Percentiles rank a stretch among this genome's conserved stretches.
Evolutionary conservation across 1,140 invertebrate species (phyloP).

Genomic region (Subanguina moxae): DNA sequence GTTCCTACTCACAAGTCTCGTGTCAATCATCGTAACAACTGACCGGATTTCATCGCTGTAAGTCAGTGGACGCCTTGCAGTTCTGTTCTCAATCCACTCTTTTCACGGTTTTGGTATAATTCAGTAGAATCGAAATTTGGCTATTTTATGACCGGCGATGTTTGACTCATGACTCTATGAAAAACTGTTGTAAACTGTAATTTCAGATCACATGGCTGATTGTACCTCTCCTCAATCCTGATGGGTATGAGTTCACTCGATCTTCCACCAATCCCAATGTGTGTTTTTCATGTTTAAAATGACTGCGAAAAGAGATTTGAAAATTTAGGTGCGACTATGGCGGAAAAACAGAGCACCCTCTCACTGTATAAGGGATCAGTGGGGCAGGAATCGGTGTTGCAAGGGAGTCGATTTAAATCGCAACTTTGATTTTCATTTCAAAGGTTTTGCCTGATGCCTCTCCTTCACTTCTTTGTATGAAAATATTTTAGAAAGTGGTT

Average conservation of each 20-base stretch:
- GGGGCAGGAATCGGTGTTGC: slow-evolving; percentile 49
- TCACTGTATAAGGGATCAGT: slow-evolving; percentile 48
- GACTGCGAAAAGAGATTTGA: not conserved
- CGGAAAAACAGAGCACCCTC: slow-evolving; percentile 51
- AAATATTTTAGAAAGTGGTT: slow-evolving; percentile 44
- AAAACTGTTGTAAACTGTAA: too few species aligned
- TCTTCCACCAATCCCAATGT: slow-evolving; percentile 59
- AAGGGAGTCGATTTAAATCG: slow-evolving; percentile 55
- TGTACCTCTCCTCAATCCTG: slow-evolving; percentile 70
- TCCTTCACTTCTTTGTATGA: slow-evolving; percentile 11
- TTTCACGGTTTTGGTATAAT: too few species aligned
- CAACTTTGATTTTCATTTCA: slow-evolving; percentile 58
- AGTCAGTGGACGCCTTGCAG: too few species aligned
- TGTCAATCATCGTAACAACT: too few species aligned
- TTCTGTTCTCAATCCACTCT: too few species aligned
- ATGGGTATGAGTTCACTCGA: slow-evolving; percentile 63
- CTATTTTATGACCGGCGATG: too few species aligned
- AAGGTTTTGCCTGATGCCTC: slow-evolving; percentile 23
- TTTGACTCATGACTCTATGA: too few species aligned
- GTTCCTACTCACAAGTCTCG: too few species aligned
- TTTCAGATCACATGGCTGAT: slow-evolving; percentile 64
- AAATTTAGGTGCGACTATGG: slow-evolving; percentile 54
- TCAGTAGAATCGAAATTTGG: too few species aligned
- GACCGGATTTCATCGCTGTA: too few species aligned
- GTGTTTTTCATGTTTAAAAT: not conserved